These are phyloP conservation scores for Hydropsyche betteni DNA, from an alignment of 2,888 invertebrate species.

Conservation along the genomic window DNA sequence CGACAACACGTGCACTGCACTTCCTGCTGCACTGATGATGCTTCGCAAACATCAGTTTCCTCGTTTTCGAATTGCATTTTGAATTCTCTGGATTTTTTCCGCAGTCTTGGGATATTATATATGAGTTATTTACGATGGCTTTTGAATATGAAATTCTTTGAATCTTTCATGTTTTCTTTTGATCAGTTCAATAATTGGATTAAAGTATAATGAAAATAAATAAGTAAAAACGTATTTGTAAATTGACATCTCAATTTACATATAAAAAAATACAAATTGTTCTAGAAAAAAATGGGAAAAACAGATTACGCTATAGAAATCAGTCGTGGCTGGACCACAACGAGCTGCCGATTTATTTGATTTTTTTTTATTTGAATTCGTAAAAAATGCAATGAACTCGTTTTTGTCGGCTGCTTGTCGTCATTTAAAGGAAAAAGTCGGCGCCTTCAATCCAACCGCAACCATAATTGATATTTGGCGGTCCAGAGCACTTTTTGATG, in stretches of 20 bases:
- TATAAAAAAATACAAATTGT: too few species aligned
- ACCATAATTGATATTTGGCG: constrained; percentile 19
- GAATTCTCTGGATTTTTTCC: too few species aligned
- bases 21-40: constrained; percentile 17
- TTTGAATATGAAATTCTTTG: too few species aligned
- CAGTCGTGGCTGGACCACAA: constrained; percentile 3
- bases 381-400: neutral
- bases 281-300: too few species aligned
- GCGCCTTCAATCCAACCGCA: constrained; percentile 4
- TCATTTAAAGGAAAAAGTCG: constrained; percentile 2
- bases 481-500: neutral
- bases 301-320: too few species aligned
- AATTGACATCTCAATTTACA: too few species aligned
- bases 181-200: too few species aligned
- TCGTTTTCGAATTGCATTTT: neutral
- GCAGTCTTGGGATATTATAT: too few species aligned
- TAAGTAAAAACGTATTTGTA: too few species aligned
- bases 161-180: too few species aligned
- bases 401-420: neutral
- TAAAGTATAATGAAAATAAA: too few species aligned
- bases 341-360: neutral
- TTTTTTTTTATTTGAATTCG: neutral
- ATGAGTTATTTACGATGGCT: too few species aligned
- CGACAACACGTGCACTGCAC: constrained; percentile 14
- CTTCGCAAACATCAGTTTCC: constrained; percentile 23